phyloP scores from a whole-genome alignment of 2,888 invertebrate genomes.

The Timema podura region DNA sequence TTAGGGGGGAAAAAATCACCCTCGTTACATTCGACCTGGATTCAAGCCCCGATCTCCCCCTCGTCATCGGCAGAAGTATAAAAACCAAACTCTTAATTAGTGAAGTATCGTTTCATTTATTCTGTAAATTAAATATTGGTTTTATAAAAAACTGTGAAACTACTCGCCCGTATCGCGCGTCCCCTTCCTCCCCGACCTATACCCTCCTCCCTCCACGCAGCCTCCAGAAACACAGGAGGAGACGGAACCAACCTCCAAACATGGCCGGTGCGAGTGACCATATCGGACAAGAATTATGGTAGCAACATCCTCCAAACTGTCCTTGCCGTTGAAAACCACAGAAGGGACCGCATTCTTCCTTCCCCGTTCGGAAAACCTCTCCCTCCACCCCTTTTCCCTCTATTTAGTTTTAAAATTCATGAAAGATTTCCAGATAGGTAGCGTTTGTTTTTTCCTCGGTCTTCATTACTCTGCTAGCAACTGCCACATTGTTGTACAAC shows the following conservation, averaged over 20 bases:
- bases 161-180: too few species aligned
- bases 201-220: not conserved
- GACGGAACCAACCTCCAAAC: not conserved
- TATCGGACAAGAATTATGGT: constrained; percentile 7
- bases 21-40: too few species aligned
- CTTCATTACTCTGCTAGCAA: constrained; percentile 1
- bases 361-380: not conserved
- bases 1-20: too few species aligned
- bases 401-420: constrained; percentile 12
- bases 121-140: too few species aligned
- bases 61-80: too few species aligned
- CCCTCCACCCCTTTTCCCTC: not conserved
- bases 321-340: constrained; percentile 7
- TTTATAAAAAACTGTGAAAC: too few species aligned
- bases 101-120: too few species aligned
- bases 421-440: not conserved
- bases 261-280: not conserved
- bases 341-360: not conserved
- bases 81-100: too few species aligned
- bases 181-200: too few species aligned
- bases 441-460: constrained; percentile 10
- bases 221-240: not conserved
- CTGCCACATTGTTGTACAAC: not conserved
- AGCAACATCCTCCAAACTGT: not conserved
- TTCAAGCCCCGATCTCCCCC: too few species aligned